These are phyloP conservation scores for Euschistus heros DNA, from an alignment of 1,140 invertebrate genomes.

Conservation along the genomic window DNA sequence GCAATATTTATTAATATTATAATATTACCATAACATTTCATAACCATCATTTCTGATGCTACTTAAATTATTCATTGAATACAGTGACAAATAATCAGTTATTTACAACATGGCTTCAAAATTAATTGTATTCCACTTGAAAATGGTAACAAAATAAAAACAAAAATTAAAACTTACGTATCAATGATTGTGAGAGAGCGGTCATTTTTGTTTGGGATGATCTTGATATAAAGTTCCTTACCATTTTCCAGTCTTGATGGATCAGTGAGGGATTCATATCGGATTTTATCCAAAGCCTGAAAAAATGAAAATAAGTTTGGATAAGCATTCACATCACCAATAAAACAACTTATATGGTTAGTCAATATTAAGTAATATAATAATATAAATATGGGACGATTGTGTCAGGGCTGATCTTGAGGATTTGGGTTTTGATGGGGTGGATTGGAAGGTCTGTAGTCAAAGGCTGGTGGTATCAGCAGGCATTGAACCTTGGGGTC, in stretches of 20 bases:
- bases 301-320: too few species aligned
- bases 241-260: conserved; percentile 66
- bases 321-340: too few species aligned
- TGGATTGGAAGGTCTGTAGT: neutral
- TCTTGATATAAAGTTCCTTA: conserved; percentile 66
- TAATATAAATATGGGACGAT: neutral
- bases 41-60: neutral
- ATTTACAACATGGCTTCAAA: too few species aligned
- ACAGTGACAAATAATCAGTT: neutral
- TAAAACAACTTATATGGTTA: too few species aligned
- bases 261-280: conserved; percentile 70
- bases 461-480: neutral
- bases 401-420: too few species aligned
- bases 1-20: neutral
- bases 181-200: conserved; percentile 67
- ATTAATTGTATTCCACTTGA: too few species aligned
- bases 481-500: neutral
- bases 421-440: too few species aligned
- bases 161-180: conserved; percentile 36
- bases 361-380: too few species aligned
- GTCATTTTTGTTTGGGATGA: conserved; percentile 67
- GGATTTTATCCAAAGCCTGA: conserved; percentile 43
- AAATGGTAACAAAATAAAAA: neutral
- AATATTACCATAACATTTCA: neutral
- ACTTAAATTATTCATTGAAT: neutral